Percentiles rank a stretch among this genome's conserved stretches.
phyloP scores from a whole-genome alignment of 53 echinoderm and acorn worm genomes.

The Mesocentrotus franciscanus region DNA sequence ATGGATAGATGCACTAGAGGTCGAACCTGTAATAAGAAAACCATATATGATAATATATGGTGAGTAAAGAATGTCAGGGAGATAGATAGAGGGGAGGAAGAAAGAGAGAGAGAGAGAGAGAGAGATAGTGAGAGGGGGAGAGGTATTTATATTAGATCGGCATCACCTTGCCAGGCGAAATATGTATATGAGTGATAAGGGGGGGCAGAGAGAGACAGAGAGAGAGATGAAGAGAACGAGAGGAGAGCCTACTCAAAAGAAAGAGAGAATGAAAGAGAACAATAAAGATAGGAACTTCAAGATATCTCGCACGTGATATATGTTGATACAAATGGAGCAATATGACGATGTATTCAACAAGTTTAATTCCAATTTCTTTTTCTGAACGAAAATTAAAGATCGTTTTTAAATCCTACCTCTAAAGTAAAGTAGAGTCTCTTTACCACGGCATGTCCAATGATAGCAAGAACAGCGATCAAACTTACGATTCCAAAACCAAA shows the following conservation, averaged over 20 bases:
- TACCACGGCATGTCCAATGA: constrained; percentile 8
- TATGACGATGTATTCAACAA: neutral
- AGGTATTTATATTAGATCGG: too few species aligned
- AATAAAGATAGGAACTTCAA: too few species aligned
- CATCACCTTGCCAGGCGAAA: too few species aligned
- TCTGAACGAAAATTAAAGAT: too few species aligned
- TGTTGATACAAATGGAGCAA: neutral
- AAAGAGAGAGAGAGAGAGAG: neutral
- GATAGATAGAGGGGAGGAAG: neutral
- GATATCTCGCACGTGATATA: too few species aligned
- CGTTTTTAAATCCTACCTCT: neutral
- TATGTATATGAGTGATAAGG: too few species aligned
- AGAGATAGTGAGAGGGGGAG: too few species aligned
- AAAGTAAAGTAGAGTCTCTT: neutral
- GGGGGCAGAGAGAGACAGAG: neutral
- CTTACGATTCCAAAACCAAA: constrained; percentile 4
- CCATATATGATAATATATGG: neutral
- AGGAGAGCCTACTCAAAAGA: too few species aligned
- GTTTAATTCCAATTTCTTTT: too few species aligned
- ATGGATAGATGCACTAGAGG: neutral
- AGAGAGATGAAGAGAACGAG: too few species aligned
- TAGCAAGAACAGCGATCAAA: constrained; percentile 10
- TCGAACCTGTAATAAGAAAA: neutral
- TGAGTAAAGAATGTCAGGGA: neutral
- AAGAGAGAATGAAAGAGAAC: too few species aligned